phyloP scores from a whole-genome alignment of 2,888 invertebrate species.

The Cecidostiba fungosa region DNA sequence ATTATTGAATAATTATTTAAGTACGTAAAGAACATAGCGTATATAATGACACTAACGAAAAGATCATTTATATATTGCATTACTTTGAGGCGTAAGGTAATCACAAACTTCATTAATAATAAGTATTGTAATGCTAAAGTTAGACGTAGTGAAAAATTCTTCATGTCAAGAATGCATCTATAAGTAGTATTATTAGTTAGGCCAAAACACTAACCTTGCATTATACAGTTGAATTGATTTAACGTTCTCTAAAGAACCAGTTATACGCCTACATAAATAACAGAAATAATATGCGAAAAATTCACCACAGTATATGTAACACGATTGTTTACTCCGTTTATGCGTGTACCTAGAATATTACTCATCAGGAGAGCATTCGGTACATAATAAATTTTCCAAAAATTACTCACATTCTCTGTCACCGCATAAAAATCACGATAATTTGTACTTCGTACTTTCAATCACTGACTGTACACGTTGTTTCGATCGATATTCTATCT shows the following conservation, averaged over 20 bases:
- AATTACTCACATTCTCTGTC: neutral
- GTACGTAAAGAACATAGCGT: conserved; percentile 21
- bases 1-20: conserved; percentile 39
- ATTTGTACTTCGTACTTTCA: neutral
- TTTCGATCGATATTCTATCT: neutral
- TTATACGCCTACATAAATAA: neutral
- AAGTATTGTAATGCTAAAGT: neutral
- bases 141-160: neutral
- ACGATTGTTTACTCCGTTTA: too few species aligned
- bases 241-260: neutral
- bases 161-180: neutral
- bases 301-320: neutral
- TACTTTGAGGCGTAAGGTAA: too few species aligned
- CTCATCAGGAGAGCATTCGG: neutral
- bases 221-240: neutral
- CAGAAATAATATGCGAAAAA: neutral
- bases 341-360: neutral
- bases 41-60: too few species aligned
- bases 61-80: too few species aligned
- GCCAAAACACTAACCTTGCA: neutral
- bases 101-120: neutral
- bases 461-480: neutral
- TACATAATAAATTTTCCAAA: neutral
- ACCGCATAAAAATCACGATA: neutral
- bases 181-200: neutral